Base-by-base conservation (phyloP, 2,888 invertebrate genomes). In the Thyatira batis region DNA sequence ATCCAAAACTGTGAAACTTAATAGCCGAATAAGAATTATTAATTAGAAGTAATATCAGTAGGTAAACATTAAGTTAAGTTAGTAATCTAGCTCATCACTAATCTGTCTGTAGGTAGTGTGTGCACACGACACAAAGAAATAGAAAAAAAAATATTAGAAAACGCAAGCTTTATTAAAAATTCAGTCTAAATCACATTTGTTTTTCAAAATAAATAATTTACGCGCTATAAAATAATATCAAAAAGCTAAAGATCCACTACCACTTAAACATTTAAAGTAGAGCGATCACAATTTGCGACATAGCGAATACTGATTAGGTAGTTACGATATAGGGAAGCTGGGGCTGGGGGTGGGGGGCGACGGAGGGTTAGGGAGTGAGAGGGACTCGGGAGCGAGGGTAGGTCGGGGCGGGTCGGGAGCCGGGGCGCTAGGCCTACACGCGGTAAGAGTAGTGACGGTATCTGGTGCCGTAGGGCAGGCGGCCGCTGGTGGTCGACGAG, bases 381-480 rank as follows among this genome's bases (percentile, higher is more conserved):
- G 54, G 58, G 58, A 61, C 55, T 60, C 61, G 55, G 67, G 70
- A 72, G 78, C 63, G 71, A 70, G 69, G 71, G 65, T 65, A 63
- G 59, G 63, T 59, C 65, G 63, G 60, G 72, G 60, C 66, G 65
- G 67, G 70, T 63, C 69, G 75, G 80, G 76, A 73, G 73, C 78
- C 76, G 76, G 78, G 74, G 73, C 76, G 81, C 27, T 17, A 43
- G 43, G 17, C 17, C 94, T 95, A 97, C 84, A 97, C 96, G 89
- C 96, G 95, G 93, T 97, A 97, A 75, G 96, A 96, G 93, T 94
- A 97, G 88, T 97, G 96, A 78, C 97, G 96, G 91, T 97, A 97
- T 77, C 89, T 92, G 80, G 95, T 96, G 85, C 97, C 97, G 79
- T 95, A 94, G 66, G 97, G 97, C 83, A 97, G 93, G 84, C 95